Evolutionary conservation across 1,140 invertebrate genomes (phyloP).

Genomic region (Euglossa dilemma): DNA sequence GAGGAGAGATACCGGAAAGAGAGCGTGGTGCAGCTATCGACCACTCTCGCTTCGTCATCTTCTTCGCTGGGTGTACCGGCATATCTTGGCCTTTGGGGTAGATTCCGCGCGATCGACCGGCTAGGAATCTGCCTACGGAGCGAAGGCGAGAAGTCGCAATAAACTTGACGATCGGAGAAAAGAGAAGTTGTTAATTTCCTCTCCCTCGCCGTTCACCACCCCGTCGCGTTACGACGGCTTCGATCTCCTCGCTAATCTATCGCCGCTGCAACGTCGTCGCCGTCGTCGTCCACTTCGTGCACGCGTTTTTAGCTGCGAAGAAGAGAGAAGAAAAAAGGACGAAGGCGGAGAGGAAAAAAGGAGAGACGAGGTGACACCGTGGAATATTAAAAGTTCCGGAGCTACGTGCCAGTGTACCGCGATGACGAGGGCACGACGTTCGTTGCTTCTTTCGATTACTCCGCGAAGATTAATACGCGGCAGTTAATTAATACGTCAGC

Average conservation of each 20-base stretch:
- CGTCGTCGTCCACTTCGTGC: neutral
- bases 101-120: constrained; percentile 53
- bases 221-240: neutral
- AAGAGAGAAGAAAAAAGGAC: neutral
- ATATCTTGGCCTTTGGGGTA: constrained; percentile 41
- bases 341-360: neutral
- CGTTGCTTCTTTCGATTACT: constrained; percentile 14
- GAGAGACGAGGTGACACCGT: neutral
- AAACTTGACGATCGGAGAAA: constrained; percentile 68
- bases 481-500: constrained; percentile 26
- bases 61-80: constrained; percentile 22
- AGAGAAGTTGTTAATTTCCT: constrained; percentile 72
- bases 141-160: constrained; percentile 55
- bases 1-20: constrained; percentile 15
- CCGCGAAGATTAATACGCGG: constrained; percentile 23
- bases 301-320: neutral
- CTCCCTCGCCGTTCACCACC: neutral
- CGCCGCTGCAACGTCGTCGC: neutral
- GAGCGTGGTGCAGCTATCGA: constrained; percentile 43
- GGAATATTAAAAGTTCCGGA: constrained; percentile 35
- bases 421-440: neutral
- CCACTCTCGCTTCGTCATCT: constrained; percentile 52
- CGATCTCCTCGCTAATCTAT: constrained; percentile 21
- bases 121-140: constrained; percentile 28
- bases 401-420: neutral